Evolutionary conservation across 2,888 invertebrate genomes (phyloP), one percentile per base, ranked within the genome.

Genomic region (Torymus auratus): DNA sequence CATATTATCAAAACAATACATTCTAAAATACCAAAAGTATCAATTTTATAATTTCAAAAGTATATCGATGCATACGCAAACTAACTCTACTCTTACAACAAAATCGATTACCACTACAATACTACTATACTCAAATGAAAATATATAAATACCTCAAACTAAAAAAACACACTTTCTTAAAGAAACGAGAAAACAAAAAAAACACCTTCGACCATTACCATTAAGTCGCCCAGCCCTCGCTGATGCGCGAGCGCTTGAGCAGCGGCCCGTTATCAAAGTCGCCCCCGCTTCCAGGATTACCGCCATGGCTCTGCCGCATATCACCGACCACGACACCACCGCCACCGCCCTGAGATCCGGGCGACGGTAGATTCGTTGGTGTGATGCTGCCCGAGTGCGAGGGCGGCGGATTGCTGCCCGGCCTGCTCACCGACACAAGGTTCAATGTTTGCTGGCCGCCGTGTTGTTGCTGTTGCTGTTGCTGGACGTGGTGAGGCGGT

Each of bases 151-250:
- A 28, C 3, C 28, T 28, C 28, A 28, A 28, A 28, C 28, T 28
- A 28, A 28, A 7, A 7, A 28, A 28, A 3, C 28, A 28, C 28
- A 28, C 28, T 5, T 28, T 28, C 3, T 28, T 7, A 28, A 28
- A 28, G 28, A 28, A 28, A 28, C 28, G 3, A 28, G 12, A 28
- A 56, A 17, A 55, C 10, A 56, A 23, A 55, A 52, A 1, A 70
- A 14, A 50, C n/a, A 14, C 17, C 20, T 15, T 56, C 55, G 13
- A 28, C 28, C 28, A 28, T 28, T 14, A 85, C 84, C 88, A 92
- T 96, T 96, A 96, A 95, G 96, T 96, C 91, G 96, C 94, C 98
- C 98, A 98, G 83, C 96, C 95, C 90, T 98, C 98, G 77, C 94
- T 93, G 90, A 98, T 94, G 91, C 98, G 95, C 88, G 96, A 95